phyloP scores from a whole-genome alignment of 2,113 vertebrate genomes.

The Pipa parva region DNA sequence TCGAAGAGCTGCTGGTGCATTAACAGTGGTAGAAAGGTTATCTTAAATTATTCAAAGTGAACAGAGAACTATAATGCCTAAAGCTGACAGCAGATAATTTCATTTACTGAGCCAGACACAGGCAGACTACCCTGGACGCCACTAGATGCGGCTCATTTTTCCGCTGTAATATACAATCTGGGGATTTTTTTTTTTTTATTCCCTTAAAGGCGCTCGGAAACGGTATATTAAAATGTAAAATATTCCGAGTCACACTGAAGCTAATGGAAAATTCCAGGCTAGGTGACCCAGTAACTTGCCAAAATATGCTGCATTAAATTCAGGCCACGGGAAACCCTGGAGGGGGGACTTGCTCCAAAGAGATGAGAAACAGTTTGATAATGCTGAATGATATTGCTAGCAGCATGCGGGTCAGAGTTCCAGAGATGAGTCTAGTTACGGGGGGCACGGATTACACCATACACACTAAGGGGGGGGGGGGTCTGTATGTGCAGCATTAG shows the following conservation, averaged over 20 bases:
- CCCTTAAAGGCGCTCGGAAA: neutral
- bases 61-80: neutral
- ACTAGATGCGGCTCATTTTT: too few relatives aligned
- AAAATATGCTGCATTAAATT: slow-evolving; percentile 34
- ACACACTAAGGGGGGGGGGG: neutral
- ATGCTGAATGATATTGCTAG: slow-evolving; percentile 3
- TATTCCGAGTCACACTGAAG: slow-evolving; percentile 10
- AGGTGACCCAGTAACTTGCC: slow-evolving; percentile 37
- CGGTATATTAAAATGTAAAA: slow-evolving; percentile 7
- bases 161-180: too few relatives aligned
- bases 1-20: too few relatives aligned
- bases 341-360: slow-evolving; percentile 12
- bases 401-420: slow-evolving; percentile 8
- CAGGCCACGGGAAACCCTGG: slow-evolving; percentile 34
- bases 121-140: neutral
- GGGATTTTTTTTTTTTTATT: too few relatives aligned
- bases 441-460: neutral
- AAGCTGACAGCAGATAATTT: neutral
- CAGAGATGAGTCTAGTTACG: neutral
- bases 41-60: neutral
- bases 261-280: slow-evolving; percentile 36
- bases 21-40: neutral
- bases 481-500: too few relatives aligned
- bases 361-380: slow-evolving; percentile 19
- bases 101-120: neutral